A percentile compares a stretch with the other conserved stretches of the same genome.
phyloP scores from a whole-genome alignment of 2,888 invertebrate species.

The Rapana venosa region DNA sequence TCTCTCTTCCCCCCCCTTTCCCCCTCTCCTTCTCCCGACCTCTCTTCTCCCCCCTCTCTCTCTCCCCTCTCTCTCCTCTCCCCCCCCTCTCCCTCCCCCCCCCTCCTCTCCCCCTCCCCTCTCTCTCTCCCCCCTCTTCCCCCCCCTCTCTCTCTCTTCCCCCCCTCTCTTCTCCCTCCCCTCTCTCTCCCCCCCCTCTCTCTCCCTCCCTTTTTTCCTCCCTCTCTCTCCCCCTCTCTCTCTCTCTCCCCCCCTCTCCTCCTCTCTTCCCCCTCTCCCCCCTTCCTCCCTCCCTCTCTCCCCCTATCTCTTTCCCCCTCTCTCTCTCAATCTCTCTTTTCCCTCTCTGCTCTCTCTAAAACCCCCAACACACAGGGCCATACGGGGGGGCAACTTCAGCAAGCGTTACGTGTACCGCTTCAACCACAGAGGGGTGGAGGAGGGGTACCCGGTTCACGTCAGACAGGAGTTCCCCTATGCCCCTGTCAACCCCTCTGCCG shows the following conservation, averaged over 20 bases:
- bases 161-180: no score
- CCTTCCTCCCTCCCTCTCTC: neutral
- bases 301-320: no score
- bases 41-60: neutral
- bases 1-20: no score
- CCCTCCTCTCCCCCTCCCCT: no score
- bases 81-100: no score
- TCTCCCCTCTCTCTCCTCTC: neutral
- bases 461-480: constrained; percentile 34
- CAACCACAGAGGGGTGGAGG: constrained; percentile 19
- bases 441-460: constrained; percentile 43
- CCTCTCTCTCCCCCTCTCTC: neutral
- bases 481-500: constrained; percentile 39
- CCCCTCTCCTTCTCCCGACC: neutral
- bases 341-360: no score
- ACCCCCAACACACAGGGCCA: no score
- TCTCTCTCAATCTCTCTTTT: no score
- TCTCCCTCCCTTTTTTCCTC: neutral
- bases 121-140: no score
- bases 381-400: constrained; percentile 38
- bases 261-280: neutral
- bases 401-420: constrained; percentile 40
- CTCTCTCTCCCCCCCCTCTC: no score
- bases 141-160: no score
- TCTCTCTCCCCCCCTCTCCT: neutral